Evolutionary conservation across 2,888 invertebrate species (phyloP).

Genomic region (Miltochrista miniata): DNA sequence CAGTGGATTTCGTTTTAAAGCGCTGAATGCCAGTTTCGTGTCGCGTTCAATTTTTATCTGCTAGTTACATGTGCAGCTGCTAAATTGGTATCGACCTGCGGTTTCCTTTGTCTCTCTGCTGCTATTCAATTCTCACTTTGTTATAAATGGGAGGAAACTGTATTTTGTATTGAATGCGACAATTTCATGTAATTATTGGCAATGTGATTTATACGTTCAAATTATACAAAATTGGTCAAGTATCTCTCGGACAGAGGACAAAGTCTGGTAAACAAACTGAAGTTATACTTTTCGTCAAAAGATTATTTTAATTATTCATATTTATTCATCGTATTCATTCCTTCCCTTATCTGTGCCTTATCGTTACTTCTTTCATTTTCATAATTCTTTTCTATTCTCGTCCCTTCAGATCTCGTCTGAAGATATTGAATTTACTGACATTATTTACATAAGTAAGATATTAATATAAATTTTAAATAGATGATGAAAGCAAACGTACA

Average conservation of each 20-base stretch:
- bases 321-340: not conserved
- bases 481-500: too few relatives aligned
- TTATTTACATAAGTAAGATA: too few relatives aligned
- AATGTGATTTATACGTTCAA: conserved; percentile 3
- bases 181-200: conserved; percentile 27
- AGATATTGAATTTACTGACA: too few relatives aligned
- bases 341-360: too few relatives aligned
- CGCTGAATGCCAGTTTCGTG: conserved; percentile 22
- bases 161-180: conserved; percentile 23
- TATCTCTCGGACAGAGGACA: not conserved
- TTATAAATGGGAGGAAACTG: conserved; percentile 23
- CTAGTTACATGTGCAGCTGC: conserved; percentile 32
- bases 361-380: too few relatives aligned
- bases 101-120: conserved; percentile 32
- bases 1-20: conserved; percentile 20
- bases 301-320: not conserved
- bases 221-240: not conserved
- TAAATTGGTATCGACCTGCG: conserved; percentile 38
- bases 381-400: too few relatives aligned
- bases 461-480: too few relatives aligned
- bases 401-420: too few relatives aligned
- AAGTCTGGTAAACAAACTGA: too few relatives aligned
- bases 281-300: too few relatives aligned
- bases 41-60: conserved; percentile 33
- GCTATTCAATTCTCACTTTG: conserved; percentile 23